Evolutionary conservation across 2,113 vertebrate species (phyloP).

Genomic region (Microtus oregoni): DNA sequence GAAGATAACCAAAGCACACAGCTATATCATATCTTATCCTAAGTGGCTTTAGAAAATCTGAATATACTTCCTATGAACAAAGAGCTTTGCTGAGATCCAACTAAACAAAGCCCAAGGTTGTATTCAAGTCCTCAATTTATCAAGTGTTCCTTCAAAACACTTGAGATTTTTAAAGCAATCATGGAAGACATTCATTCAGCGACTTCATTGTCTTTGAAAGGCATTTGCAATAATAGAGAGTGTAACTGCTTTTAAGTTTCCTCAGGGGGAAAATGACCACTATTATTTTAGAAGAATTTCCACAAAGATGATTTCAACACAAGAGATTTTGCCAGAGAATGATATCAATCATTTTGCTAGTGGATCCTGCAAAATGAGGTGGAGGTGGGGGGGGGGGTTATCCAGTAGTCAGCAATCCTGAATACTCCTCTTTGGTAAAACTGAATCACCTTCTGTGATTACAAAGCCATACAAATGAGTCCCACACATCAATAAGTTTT

Average conservation of each 20-base stretch:
- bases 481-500: conserved; percentile 39
- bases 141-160: conserved; percentile 11
- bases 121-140: conserved; percentile 10
- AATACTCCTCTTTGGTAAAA: conserved; percentile 40
- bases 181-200: neutral
- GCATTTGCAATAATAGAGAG: neutral
- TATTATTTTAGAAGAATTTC: conserved; percentile 67
- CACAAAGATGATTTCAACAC: conserved; percentile 58
- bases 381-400: neutral
- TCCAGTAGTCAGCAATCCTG: conserved; percentile 31
- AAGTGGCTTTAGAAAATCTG: conserved; percentile 50
- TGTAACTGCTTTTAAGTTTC: conserved; percentile 50
- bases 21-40: neutral
- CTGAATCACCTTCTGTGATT: neutral
- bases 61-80: neutral
- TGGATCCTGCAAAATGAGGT: conserved; percentile 33
- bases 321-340: conserved; percentile 46
- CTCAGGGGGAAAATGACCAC: conserved; percentile 20
- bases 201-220: conserved; percentile 58
- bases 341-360: conserved; percentile 47
- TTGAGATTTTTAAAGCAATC: conserved; percentile 60
- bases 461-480: conserved; percentile 58
- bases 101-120: conserved; percentile 17
- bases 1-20: neutral
- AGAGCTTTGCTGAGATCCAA: neutral